Evolutionary conservation across 2,797 vertebrate genomes (phyloP).

Genomic region (Rhodeus uyekii): DNA sequence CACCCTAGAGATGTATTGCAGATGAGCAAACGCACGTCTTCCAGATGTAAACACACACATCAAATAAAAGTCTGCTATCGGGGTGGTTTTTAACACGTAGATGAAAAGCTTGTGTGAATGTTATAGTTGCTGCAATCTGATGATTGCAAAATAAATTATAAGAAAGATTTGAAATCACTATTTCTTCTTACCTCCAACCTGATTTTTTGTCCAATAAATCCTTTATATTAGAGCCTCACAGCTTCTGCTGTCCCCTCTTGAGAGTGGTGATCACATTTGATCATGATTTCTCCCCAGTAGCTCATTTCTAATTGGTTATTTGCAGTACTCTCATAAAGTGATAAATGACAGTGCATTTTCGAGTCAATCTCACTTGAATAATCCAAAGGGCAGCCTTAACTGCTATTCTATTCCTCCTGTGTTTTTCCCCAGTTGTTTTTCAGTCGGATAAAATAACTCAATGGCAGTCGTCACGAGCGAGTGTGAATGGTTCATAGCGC

Average conservation of each 20-base stretch:
- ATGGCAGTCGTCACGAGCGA: not conserved
- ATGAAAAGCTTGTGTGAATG: not conserved
- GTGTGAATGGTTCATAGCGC: slow-evolving; percentile 5
- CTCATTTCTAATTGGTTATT: not conserved
- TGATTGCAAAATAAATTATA: not conserved
- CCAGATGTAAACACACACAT: no score
- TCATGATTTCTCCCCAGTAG: not conserved
- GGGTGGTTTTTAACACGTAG: not conserved
- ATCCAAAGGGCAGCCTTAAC: not conserved
- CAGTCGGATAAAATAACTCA: not conserved
- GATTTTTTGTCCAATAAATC: not conserved
- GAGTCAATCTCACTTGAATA: not conserved
- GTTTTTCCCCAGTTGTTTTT: not conserved
- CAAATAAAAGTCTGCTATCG: no score
- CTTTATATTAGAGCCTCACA: not conserved
- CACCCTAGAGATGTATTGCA: no score
- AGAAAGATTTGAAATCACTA: not conserved
- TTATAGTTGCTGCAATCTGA: not conserved
- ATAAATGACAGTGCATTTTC: not conserved
- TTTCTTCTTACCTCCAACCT: not conserved
- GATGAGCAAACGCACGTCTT: no score
- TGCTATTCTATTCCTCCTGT: not conserved
- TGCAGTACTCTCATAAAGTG: not conserved
- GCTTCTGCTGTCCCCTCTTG: not conserved
- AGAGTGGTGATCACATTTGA: not conserved